Evolutionary conservation across 2,888 invertebrate species (phyloP).

Genomic region (Hirudinaria manillensis): DNA sequence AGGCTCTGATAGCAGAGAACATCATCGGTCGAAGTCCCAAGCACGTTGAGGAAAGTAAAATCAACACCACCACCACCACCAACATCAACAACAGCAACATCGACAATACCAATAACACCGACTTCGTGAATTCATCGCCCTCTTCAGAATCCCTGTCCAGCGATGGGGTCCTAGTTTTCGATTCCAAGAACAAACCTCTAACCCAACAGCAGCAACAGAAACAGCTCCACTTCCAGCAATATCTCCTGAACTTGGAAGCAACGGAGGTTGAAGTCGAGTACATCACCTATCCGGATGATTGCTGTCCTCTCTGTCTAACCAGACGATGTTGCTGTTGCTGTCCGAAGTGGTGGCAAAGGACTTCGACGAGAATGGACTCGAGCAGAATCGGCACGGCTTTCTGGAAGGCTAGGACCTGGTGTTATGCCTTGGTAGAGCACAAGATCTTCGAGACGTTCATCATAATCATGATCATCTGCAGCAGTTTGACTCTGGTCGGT

Average conservation of each 20-base stretch:
- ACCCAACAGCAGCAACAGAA: slow-evolving; percentile 1
- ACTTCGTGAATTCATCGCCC: not conserved
- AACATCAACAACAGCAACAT: slow-evolving; percentile 7
- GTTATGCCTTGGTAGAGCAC: slow-evolving; percentile 91
- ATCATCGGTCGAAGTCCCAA: not conserved
- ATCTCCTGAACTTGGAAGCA: slow-evolving; percentile 57
- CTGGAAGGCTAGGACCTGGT: slow-evolving; percentile 84
- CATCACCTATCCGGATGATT: slow-evolving; percentile 79
- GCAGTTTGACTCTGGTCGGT: slow-evolving; percentile 89
- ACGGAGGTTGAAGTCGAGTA: slow-evolving; percentile 73
- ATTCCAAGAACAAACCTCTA: not conserved
- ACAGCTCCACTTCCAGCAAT: slow-evolving; percentile 5
- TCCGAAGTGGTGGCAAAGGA: slow-evolving; percentile 35
- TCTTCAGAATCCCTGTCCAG: not conserved
- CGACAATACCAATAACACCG: slow-evolving; percentile 20
- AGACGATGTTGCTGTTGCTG: slow-evolving; percentile 32
- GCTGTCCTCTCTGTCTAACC: slow-evolving; percentile 57
- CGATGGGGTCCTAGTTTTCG: not conserved
- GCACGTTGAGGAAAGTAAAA: not conserved
- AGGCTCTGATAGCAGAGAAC: not conserved
- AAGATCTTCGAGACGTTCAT: slow-evolving; percentile 99
- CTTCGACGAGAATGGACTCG: slow-evolving; percentile 56
- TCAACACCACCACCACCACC: not conserved
- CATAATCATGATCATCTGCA: slow-evolving; percentile 94
- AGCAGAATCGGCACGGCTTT: slow-evolving; percentile 90